Percentiles rank a stretch among this genome's conserved stretches.
Conservation (phyloP, 2,797 vertebrate genomes). For the Oreochromis mossambicus region DNA sequence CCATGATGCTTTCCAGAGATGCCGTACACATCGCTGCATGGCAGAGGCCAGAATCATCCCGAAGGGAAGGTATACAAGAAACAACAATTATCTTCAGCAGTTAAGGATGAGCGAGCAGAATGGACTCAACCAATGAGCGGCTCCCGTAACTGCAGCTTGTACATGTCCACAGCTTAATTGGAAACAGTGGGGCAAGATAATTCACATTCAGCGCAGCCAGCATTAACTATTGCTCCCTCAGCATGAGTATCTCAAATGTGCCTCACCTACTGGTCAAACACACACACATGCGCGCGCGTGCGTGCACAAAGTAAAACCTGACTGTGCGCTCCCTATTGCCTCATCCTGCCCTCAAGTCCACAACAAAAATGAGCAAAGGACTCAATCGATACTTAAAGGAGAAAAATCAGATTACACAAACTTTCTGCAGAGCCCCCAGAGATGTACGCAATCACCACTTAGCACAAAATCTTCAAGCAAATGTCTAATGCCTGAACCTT, state of each 20-base stretch:
- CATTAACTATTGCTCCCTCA: constrained; percentile 65
- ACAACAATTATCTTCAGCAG: constrained; percentile 72
- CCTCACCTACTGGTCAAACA: not conserved
- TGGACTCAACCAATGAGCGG: constrained; percentile 49
- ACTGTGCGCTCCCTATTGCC: not conserved
- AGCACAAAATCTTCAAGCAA: constrained; percentile 1
- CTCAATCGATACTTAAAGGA: constrained; percentile 31
- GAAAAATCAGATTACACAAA: constrained; percentile 25
- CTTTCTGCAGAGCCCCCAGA: constrained; percentile 15
- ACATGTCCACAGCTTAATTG: constrained; percentile 69
- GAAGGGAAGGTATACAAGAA: constrained; percentile 57
- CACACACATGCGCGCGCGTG: not conserved
- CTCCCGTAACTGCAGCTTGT: constrained; percentile 64
- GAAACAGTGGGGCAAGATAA: constrained; percentile 71
- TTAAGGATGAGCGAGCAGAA: constrained; percentile 68
- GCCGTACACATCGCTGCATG: constrained; percentile 19
- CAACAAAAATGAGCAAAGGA: constrained; percentile 33
- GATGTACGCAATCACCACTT: constrained; percentile 5
- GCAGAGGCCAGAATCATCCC: constrained; percentile 31
- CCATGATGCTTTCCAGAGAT: constrained; percentile 10
- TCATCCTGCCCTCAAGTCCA: constrained; percentile 20
- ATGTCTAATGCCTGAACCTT: not conserved
- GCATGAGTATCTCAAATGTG: constrained; percentile 48
- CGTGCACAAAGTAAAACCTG: constrained; percentile 5
- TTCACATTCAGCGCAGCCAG: constrained; percentile 62